Conservation (phyloP, 2,113 vertebrate species). For the Zingel zingel region DNA sequence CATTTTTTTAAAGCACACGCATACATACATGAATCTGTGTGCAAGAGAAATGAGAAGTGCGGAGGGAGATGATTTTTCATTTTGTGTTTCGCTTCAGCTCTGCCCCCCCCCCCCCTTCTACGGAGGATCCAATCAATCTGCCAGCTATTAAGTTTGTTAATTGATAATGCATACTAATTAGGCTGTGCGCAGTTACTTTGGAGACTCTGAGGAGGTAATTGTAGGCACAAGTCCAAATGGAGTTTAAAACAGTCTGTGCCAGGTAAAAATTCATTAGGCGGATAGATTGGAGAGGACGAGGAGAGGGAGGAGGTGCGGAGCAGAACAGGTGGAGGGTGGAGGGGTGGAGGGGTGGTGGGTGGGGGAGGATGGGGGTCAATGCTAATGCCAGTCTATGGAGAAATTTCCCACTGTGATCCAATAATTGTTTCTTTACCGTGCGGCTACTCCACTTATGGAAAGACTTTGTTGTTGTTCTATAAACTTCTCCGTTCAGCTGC, state of each 20-base stretch:
- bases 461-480: constrained; percentile 52
- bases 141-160: constrained; percentile 99
- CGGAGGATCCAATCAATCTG: constrained; percentile 99
- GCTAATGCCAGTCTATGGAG: constrained; percentile 76
- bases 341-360: constrained; percentile 3
- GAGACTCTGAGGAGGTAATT: constrained; percentile 99
- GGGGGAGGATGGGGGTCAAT: constrained; percentile 62
- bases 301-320: constrained; percentile 88
- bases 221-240: constrained; percentile 99
- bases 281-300: constrained; percentile 80
- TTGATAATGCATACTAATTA: constrained; percentile 99
- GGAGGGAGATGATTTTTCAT: constrained; percentile 95
- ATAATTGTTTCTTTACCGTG: constrained; percentile 63
- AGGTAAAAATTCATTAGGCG: constrained; percentile 98
- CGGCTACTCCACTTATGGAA: constrained; percentile 29
- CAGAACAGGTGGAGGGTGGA: constrained; percentile 78
- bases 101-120: constrained; percentile 85
- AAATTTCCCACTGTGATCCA: constrained; percentile 73
- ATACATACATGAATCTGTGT: constrained; percentile 22
- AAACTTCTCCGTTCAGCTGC: constrained; percentile 52
- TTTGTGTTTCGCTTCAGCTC: constrained; percentile 93
- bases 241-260: constrained; percentile 99
- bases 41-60: constrained; percentile 74
- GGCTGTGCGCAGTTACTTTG: constrained; percentile 97
- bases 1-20: background rate